Evolutionary conservation across 2,888 invertebrate species (phyloP), one percentile per base, ranked within the genome.

Genomic region (Trypoxylon attenuatum): DNA sequence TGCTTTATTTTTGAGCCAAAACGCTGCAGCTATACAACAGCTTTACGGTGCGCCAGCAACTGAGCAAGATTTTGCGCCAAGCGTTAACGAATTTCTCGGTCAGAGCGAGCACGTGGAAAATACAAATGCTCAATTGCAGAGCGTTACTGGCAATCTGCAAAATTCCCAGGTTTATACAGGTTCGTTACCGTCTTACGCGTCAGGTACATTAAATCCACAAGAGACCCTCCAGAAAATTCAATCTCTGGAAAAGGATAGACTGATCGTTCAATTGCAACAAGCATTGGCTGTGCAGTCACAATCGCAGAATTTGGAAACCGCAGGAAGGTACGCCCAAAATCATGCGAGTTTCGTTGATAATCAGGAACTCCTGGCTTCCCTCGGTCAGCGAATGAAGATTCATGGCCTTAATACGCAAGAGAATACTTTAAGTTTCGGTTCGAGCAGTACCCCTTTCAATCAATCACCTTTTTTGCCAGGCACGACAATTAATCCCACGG

Each of bases 11-110:
- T 59, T 87, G 1, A 41, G 74, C 0, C 80, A 87, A 50, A 87
- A 87, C 59, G 83, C 87, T 2, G 81, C 84, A 47, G 85, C 86
- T 0, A 84, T 87, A 19, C 82, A 86, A 0, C 75, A 85, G 25
- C 69, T 87, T 0, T 86, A 87, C 56, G 80, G 81, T 0, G 73
- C 83, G 0, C 80, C 84, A 0, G 82, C 84, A 1, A 58, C 71
- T 2, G 80, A 81, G 47, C 66, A 84, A 8, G 79, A 78, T 13
- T 86, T 83, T 51, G 86, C 84, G 0, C 87, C 87, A 1, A 49
- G 73, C 25, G 59, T 65, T 23, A 77, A 78, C 2, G 73, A 77
- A 5, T 72, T 71, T 38, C 25, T 60, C 1, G 66, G 67, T 3
- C 59, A 73, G 2, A 62, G 65, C 1, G 70, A 76, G 51, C 79